Base-by-base conservation (phyloP, 1,140 invertebrate species). In the Euwallacea fornicatus region DNA sequence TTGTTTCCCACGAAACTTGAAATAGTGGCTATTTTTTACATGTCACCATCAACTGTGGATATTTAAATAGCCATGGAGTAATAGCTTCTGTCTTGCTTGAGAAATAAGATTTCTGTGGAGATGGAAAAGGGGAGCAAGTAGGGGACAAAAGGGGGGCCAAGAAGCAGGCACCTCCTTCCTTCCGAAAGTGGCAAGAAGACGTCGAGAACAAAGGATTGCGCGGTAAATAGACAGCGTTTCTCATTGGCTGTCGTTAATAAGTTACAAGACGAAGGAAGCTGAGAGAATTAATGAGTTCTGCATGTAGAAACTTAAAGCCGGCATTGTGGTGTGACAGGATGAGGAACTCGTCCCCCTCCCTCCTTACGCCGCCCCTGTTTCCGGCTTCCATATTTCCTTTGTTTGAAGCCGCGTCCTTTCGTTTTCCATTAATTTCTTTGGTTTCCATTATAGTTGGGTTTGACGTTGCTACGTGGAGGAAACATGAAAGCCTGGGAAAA, bases 171-270 rank as follows among this genome's bases (percentile, higher is more conserved):
- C 42, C 10, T 42, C 43, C 44, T 46, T 67, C 60, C 58, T 56
- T 60, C 46, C 58, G 71, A 72, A 72, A 68, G 65, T 72, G 71
- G 71, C 71, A 72, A 72, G 69, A 71, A 72, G 71, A 72, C 71
- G 71, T 67, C 53, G 55, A 21, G 15, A 77, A 76, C 74, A 77
- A 77, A 76, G 74, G 74, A 74, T 71, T 58, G 71, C 74, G 69
- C 71, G 60, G 71, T 77, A 77, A 77, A 75, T 75, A 77, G 74
- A 75, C 74, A 77, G 74, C 73, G 74, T 64, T 71, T 75, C 76
- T 77, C 76, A 77, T 77, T 77, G 76, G 76, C 71, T 77, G 76
- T 74, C 76, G 76, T 75, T 77, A 77, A 77, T 77, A 77, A 77
- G 73, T 66, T 77, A 67, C 75, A 77, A 77, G 76, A 76, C 74